These are phyloP conservation scores for Drosophila neotestacea DNA, from an alignment of 2,888 invertebrate species.

Conservation along the genomic window DNA sequence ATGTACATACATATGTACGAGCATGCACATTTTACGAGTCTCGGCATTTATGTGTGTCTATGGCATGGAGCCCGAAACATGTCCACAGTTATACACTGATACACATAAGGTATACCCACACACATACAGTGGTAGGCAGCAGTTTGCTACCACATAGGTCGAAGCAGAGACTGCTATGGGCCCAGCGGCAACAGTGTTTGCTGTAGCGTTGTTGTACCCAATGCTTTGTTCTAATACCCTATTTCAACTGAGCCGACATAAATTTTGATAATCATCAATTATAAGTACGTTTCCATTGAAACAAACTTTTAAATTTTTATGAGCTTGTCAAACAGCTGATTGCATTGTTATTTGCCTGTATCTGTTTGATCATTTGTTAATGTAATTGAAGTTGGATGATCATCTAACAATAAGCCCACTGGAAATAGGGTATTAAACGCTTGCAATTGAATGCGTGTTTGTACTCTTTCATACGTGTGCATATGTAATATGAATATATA, in stretches of 20 bases:
- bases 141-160: constrained; percentile 11
- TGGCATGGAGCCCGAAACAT: constrained; percentile 66
- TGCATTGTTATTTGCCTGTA: too few relatives aligned
- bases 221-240: constrained; percentile 19
- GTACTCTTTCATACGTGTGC: not conserved
- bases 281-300: too few relatives aligned
- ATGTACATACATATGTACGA: constrained; percentile 22
- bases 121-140: not conserved
- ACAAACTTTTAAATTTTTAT: too few relatives aligned
- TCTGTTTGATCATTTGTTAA: too few relatives aligned
- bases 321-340: too few relatives aligned
- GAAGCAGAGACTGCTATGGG: constrained; percentile 16
- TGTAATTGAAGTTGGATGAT: too few relatives aligned
- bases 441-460: constrained; percentile 34
- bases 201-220: constrained; percentile 24
- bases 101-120: constrained; percentile 16
- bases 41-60: constrained; percentile 41
- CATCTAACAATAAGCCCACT: too few relatives aligned
- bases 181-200: constrained; percentile 56
- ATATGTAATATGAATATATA: not conserved
- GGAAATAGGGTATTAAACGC: constrained; percentile 9
- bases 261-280: too few relatives aligned
- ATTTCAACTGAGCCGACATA: too few relatives aligned
- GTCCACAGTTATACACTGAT: constrained; percentile 40
- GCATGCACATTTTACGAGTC: constrained; percentile 55